phyloP scores from a whole-genome alignment of 2,797 vertebrate genomes.

The Cynopterus sphinx region DNA sequence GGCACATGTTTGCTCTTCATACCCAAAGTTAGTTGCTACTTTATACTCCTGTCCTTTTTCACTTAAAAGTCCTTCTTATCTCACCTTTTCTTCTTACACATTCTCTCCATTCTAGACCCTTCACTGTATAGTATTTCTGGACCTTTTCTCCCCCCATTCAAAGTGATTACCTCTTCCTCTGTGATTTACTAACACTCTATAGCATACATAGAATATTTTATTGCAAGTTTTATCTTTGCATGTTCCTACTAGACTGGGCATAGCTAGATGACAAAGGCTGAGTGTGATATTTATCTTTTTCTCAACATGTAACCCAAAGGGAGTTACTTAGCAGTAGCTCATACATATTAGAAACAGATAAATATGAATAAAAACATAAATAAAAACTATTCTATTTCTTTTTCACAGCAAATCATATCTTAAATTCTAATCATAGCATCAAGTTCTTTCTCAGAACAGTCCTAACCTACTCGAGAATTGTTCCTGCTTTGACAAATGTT shows the following conservation, averaged over 20 bases:
- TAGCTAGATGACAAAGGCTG: neutral
- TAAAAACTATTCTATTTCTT: neutral
- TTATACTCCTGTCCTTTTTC: neutral
- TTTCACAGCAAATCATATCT: neutral
- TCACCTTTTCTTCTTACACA: neutral
- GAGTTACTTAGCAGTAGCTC: neutral
- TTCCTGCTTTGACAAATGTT: neutral
- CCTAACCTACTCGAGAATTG: neutral
- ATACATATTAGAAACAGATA: neutral
- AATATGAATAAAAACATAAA: neutral
- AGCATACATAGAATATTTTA: neutral
- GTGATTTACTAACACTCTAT: neutral
- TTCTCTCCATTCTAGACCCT: neutral
- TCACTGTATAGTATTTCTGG: neutral
- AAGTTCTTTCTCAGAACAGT: neutral
- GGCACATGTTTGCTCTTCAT: neutral
- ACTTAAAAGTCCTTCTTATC: neutral
- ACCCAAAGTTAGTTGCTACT: neutral
- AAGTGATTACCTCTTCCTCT: neutral
- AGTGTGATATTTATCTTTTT: neutral
- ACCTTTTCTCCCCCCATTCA: neutral
- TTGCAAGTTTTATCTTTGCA: neutral
- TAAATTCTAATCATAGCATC: neutral
- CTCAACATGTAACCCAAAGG: neutral
- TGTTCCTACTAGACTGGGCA: neutral